A percentile compares a stretch with the other conserved stretches of the same genome.
Conservation (phyloP, 2,888 invertebrate genomes). For the Yponomeuta sedellus region DNA sequence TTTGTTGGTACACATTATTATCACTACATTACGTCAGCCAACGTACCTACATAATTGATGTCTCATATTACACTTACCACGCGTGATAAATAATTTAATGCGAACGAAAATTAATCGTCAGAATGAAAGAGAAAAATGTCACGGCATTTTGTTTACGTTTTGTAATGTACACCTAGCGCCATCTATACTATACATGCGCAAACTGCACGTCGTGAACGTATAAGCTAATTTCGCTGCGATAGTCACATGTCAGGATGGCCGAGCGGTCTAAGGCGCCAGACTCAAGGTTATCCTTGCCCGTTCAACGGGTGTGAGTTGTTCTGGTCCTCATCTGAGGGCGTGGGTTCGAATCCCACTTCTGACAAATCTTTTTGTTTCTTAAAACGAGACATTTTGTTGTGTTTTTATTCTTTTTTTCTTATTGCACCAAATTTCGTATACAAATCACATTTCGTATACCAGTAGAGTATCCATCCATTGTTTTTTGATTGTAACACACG, state of each 20-base stretch:
- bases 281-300: slow-evolving; percentile 71
- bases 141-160: no score
- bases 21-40: neutral
- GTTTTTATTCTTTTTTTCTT: no score
- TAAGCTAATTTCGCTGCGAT: slow-evolving; percentile 32
- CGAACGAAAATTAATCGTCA: neutral
- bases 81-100: neutral
- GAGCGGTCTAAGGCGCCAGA: slow-evolving; percentile 92
- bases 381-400: neutral
- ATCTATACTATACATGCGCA: slow-evolving; percentile 30
- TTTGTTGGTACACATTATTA: neutral
- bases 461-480: no score
- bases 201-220: slow-evolving; percentile 21
- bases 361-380: slow-evolving; percentile 70
- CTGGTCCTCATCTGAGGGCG: slow-evolving; percentile 87
- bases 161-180: slow-evolving; percentile 33
- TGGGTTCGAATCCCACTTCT: slow-evolving; percentile 90
- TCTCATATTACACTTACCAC: neutral
- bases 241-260: slow-evolving; percentile 83
- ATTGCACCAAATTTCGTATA: no score
- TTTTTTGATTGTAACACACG: no score
- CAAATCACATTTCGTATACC: no score
- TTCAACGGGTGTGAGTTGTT: slow-evolving; percentile 80
- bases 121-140: neutral
- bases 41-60: neutral